Base-by-base conservation (phyloP, 2,797 vertebrate species). In the Takifugu ocellatus region DNA sequence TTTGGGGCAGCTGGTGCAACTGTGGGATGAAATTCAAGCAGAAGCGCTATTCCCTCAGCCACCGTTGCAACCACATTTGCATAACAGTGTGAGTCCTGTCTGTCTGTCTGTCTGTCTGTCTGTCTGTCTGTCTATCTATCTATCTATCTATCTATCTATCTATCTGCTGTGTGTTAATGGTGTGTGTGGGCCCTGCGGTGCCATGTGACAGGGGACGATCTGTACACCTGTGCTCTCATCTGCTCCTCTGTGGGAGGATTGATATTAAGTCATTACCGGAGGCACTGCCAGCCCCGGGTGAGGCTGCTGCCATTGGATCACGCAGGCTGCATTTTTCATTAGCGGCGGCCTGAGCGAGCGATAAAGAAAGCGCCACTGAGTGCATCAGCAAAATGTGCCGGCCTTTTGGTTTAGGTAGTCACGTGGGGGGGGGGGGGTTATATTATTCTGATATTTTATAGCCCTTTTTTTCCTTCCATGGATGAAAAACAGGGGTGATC, bases 141-240 rank as follows among this genome's bases (percentile, higher is more conserved):
- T 39, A 14, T 39, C 10, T 12, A 25, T 48, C 21, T 11, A 25
- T 48, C 21, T 25, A 11, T 24, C 6, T 12, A 25, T 24, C 21
- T 12, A 24, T 25, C 21, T 33, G 24, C 39, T 75, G 29, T 77
- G 65, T 57, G 44, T 61, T 68, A 72, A 64, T 59, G 42, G 56
- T 67, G 46, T 70, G 73, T 75, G 63, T 70, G 66, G 68, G 72
- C 71, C 81, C 71, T 53, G 57, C 66, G 63, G 78, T 75, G 73
- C 74, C 66, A 61, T 72, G 75, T 80, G 82, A 81, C 70, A 66
- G 54, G 78, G 75, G 74, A 77, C 81, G 75, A 70, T 78, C 73
- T 74, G 70, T 66, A 84, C 85, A 90, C 88, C 86, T 87, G 86
- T 70, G 83, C 82, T 80, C 79, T 89, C 87, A 87, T 87, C 78